Percentiles rank a stretch among this genome's conserved stretches.
phyloP scores from a whole-genome alignment of 2,797 vertebrate genomes.

The Numenius phaeopus region DNA sequence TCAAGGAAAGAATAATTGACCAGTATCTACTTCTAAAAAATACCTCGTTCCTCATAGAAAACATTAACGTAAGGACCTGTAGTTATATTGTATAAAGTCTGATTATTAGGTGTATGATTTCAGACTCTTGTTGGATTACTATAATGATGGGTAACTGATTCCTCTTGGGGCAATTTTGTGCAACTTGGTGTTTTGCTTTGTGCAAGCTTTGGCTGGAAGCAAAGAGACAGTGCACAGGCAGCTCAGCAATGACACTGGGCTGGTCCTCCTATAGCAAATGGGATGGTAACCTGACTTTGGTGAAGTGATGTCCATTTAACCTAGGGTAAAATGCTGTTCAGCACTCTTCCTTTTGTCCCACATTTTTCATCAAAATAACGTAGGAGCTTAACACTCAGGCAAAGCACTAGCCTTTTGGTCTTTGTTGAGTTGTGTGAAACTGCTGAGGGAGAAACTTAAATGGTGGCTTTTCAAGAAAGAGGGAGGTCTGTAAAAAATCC shows the following conservation, averaged over 20 bases:
- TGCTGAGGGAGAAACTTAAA: not conserved
- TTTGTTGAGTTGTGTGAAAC: not conserved
- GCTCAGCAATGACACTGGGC: not conserved
- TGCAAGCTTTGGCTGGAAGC: not conserved
- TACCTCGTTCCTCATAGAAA: not conserved
- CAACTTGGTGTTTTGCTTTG: not conserved
- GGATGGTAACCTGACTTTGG: not conserved
- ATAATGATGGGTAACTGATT: not conserved
- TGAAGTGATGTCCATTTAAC: not conserved
- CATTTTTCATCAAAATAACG: not conserved
- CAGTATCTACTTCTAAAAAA: not conserved
- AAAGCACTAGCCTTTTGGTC: not conserved
- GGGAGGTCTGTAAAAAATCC: not conserved
- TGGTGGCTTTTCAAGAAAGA: not conserved
- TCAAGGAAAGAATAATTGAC: slow-evolving; percentile 8
- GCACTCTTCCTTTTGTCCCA: not conserved
- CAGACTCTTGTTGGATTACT: not conserved
- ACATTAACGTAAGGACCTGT: not conserved
- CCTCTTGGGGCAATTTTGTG: not conserved
- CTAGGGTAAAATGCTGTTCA: not conserved
- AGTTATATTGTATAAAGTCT: not conserved
- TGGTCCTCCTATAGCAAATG: not conserved
- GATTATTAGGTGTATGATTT: not conserved
- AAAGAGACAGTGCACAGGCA: not conserved
- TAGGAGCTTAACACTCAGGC: not conserved